Base-by-base conservation (phyloP, 2,888 invertebrate species). In the Heteromurus nitidus region DNA sequence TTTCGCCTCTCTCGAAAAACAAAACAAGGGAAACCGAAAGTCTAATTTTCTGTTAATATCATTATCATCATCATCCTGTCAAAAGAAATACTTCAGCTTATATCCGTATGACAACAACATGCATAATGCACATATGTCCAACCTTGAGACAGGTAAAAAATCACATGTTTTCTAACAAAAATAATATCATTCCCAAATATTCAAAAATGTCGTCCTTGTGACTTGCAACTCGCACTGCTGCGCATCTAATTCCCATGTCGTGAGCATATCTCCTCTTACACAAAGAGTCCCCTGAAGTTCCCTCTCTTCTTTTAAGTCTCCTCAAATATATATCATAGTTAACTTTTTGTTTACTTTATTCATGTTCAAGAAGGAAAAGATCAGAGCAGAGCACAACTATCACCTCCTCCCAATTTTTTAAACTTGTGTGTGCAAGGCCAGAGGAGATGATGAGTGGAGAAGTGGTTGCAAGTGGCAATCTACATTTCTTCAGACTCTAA, bases 21-120 rank as follows among this genome's bases (percentile, higher is more conserved):
- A 36, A 9, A 9, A 36, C 36, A 74, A 64, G 64, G 72, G 50
- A 74, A 74, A 74, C 64, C 64, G 50, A 74, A 74, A 64, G 73
- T 73, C 20, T 24, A 16, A 60, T 74, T 74, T 74, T 58, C 55
- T n/a, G n/a, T n/a, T n/a, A n/a, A n/a, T n/a, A n/a, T n/a, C n/a
- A n/a, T n/a, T n/a, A n/a, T n/a, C 58, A 36, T 24, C 26, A 36
- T 36, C 7, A 36, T 36, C 36, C 36, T 36, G 36, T 36, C 36
- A 5, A 36, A 13, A 36, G 36, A 9, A 36, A 36, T 36, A 36
- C 13, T 36, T 36, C 13, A 36, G 5, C 13, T 36, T 36, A 36
- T 13, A 36, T 9, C 13, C 36, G 7, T 13, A 13, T 9, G 36
- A 36, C 7, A 13, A 36, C 13, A 13, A 36, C 13, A 9, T 36